phyloP scores from a whole-genome alignment of 2,888 invertebrate species.

The Noctua comes region DNA sequence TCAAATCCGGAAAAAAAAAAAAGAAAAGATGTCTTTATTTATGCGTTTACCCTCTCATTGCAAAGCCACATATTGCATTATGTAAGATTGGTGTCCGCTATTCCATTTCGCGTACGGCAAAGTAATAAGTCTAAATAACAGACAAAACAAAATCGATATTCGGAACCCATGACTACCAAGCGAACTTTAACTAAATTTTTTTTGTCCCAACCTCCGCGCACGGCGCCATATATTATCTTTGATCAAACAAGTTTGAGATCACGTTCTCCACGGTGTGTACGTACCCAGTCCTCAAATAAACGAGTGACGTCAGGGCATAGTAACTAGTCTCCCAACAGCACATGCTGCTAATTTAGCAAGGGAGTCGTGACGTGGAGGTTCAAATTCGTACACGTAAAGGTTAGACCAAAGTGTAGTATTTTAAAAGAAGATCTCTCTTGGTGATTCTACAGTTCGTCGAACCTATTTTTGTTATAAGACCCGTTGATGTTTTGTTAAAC shows the following conservation, averaged over 20 bases:
- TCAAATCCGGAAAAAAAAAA: too few species aligned
- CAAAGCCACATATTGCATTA: too few species aligned
- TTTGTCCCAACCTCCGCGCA: neutral
- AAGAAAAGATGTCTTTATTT: neutral
- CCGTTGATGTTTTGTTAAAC: neutral
- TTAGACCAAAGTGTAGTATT: neutral
- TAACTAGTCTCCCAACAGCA: constrained; percentile 32
- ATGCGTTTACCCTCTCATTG: too few species aligned
- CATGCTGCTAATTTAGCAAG: constrained; percentile 35
- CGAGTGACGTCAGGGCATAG: constrained; percentile 50
- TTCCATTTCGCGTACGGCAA: neutral
- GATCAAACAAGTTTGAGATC: constrained; percentile 44
- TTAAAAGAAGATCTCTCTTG: neutral
- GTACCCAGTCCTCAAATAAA: constrained; percentile 39
- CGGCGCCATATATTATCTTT: constrained; percentile 42
- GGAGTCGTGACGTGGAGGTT: constrained; percentile 26
- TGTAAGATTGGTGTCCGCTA: neutral
- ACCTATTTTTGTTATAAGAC: neutral
- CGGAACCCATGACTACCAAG: constrained; percentile 42
- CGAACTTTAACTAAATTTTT: constrained; percentile 14
- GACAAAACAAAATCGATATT: neutral
- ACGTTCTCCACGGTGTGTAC: constrained; percentile 23
- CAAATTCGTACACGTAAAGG: constrained; percentile 23
- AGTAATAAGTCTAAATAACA: neutral
- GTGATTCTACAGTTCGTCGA: neutral